These are phyloP conservation scores for Alca torda DNA, from an alignment of 2,797 vertebrate genomes.

Conservation along the genomic window DNA sequence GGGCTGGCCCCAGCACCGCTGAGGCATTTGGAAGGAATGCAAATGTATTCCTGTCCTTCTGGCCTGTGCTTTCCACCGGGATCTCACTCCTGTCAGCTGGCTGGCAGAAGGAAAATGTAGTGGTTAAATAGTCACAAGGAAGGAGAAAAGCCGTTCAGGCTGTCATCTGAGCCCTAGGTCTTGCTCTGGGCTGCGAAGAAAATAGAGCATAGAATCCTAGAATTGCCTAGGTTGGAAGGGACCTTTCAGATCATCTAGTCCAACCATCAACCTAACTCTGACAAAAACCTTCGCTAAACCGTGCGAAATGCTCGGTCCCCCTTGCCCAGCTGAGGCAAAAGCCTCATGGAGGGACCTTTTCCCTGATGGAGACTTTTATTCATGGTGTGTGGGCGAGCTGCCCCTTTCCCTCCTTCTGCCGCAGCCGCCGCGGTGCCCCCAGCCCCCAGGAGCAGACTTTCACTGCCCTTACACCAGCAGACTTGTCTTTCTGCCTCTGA, in stretches of 20 bases:
- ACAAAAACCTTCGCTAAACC: too few species aligned
- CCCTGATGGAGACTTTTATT: background rate
- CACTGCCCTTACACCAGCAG: background rate
- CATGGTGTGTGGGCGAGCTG: fast-evolving
- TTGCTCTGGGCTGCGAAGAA: background rate
- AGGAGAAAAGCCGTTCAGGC: background rate
- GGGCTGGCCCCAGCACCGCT: fast-evolving
- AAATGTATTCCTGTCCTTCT: background rate
- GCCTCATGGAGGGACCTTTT: background rate
- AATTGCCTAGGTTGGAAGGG: too few species aligned
- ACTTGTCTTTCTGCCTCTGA: background rate
- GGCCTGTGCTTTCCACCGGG: background rate
- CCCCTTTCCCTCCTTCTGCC: background rate
- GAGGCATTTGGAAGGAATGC: fast-evolving
- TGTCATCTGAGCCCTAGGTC: background rate
- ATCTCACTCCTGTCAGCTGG: background rate
- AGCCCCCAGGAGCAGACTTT: background rate
- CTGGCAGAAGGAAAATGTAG: background rate
- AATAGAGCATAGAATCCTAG: background rate
- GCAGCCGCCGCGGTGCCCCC: fast-evolving
- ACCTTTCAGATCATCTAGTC: too few species aligned
- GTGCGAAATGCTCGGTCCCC: background rate
- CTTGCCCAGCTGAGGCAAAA: background rate
- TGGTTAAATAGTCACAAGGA: background rate
- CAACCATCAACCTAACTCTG: too few species aligned